Conservation (phyloP, 2,113 vertebrate species). For the Uria lomvia region DNA sequence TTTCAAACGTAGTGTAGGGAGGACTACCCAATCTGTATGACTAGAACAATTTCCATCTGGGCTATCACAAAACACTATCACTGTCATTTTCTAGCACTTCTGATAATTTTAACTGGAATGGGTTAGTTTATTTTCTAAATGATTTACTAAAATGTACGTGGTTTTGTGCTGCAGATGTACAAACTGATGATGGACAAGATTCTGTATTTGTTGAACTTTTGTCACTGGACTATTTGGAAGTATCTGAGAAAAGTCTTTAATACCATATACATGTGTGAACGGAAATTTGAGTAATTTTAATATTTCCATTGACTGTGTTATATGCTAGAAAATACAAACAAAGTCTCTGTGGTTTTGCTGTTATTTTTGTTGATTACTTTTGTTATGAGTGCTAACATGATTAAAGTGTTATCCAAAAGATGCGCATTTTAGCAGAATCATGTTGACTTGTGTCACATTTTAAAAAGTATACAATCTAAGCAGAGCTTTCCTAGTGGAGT, state of each 20-base stretch:
- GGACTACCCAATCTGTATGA: background rate
- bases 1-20: background rate
- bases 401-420: background rate
- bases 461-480: background rate
- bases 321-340: background rate
- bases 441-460: background rate
- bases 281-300: background rate
- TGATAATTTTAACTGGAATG: background rate
- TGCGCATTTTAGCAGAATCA: background rate
- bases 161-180: background rate
- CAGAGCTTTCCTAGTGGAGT: background rate
- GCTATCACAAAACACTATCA: background rate
- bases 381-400: background rate
- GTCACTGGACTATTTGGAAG: background rate
- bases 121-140: background rate
- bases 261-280: background rate
- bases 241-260: background rate
- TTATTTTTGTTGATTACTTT: background rate
- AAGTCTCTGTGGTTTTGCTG: background rate
- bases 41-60: background rate
- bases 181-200: background rate
- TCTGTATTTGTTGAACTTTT: background rate
- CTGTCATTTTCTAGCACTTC: background rate
- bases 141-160: background rate
- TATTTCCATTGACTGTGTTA: background rate